Percentiles rank a stretch among this genome's conserved stretches.
Evolutionary conservation across 2,797 vertebrate genomes (phyloP).

Genomic region (Hyperoplus immaculatus): DNA sequence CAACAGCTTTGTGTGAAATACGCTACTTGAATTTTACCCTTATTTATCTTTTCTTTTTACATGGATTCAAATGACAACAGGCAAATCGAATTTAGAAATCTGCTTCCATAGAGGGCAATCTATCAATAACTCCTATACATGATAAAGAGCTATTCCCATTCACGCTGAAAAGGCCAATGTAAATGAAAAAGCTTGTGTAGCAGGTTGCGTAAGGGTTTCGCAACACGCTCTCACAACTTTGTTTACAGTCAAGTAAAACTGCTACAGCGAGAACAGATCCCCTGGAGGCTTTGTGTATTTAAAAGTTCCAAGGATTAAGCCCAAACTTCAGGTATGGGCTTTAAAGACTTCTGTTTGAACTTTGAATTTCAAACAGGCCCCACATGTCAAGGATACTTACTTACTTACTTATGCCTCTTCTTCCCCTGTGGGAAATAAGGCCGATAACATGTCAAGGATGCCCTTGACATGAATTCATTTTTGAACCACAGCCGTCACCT

Average conservation of each 20-base stretch:
- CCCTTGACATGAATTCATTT: not conserved
- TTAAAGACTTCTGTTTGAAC: not conserved
- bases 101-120: not conserved
- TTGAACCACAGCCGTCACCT: not conserved
- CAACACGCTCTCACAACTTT: conserved; percentile 32
- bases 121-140: conserved; percentile 31
- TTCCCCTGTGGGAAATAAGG: not conserved
- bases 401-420: no score
- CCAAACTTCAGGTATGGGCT: conserved; percentile 14
- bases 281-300: not conserved
- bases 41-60: conserved; percentile 15
- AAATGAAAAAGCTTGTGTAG: conserved; percentile 28
- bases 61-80: conserved; percentile 4
- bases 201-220: conserved; percentile 39
- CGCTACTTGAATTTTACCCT: not conserved
- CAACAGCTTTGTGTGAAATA: not conserved
- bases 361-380: no score
- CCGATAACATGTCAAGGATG: not conserved
- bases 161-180: not conserved
- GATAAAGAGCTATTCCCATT: conserved; percentile 19
- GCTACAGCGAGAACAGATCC: conserved; percentile 33
- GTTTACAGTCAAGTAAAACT: conserved; percentile 44
- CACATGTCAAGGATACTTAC: not conserved
- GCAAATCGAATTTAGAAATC: conserved; percentile 22
- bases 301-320: not conserved